Percentiles rank a stretch among this genome's conserved stretches.
phyloP scores from a whole-genome alignment of 2,888 invertebrate species.

The Thelaira solivaga region DNA sequence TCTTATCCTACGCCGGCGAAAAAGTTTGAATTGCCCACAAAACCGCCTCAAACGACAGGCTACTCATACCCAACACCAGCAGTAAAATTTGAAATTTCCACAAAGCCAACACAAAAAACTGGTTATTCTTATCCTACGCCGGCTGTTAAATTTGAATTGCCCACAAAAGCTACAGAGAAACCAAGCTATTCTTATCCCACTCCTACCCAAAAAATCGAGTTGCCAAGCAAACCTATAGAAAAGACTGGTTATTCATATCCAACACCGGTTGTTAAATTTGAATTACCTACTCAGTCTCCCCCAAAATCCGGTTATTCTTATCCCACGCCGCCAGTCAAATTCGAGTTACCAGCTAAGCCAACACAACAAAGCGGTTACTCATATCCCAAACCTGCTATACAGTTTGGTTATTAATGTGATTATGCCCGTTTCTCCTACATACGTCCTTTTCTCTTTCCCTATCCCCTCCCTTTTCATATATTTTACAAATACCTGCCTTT shows the following conservation, averaged over 20 bases:
- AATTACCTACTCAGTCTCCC: conserved; percentile 43
- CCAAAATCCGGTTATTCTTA: conserved; percentile 37
- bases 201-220: too few species aligned
- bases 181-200: conserved; percentile 61
- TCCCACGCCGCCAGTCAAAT: conserved; percentile 39
- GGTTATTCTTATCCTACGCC: conserved; percentile 67
- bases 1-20: conserved; percentile 53
- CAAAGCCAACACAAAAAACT: conserved; percentile 25
- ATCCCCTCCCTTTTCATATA: too few species aligned
- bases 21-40: conserved; percentile 63
- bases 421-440: too few species aligned
- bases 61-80: conserved; percentile 68
- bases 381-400: conserved; percentile 69
- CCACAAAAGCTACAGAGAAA: conserved; percentile 36
- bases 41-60: conserved; percentile 61
- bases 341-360: conserved; percentile 35
- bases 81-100: conserved; percentile 16
- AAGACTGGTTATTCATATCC: conserved; percentile 66
- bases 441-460: too few species aligned
- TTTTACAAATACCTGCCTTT: too few species aligned
- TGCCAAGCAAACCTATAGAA: conserved; percentile 12
- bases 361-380: conserved; percentile 64
- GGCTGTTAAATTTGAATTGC: conserved; percentile 62
- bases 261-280: conserved; percentile 65
- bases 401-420: conserved; percentile 67